Percentiles rank a stretch among this genome's conserved stretches.
Evolutionary conservation across 2,113 vertebrate species (phyloP).

Genomic region (Physeter macrocephalus): DNA sequence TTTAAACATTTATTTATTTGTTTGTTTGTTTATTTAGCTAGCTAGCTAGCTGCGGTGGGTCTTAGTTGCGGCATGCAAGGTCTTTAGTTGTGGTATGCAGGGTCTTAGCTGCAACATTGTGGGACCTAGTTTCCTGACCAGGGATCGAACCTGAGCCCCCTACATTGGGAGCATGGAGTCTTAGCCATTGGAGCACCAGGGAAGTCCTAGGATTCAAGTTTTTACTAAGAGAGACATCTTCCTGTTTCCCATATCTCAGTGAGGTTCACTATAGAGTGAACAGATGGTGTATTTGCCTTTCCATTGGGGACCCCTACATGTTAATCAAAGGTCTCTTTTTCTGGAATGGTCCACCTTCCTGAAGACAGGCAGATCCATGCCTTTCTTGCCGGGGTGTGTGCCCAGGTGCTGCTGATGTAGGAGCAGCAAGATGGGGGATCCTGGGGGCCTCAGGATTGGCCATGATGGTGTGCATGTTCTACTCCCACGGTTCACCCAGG

Average conservation of each 20-base stretch:
- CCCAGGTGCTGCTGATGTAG: background rate
- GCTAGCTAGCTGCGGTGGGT: no score
- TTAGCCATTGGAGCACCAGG: no score
- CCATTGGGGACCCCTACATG: background rate
- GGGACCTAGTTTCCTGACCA: no score
- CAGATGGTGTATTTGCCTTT: background rate
- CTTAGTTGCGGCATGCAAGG: no score
- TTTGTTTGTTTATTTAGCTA: no score
- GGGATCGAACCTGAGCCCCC: no score
- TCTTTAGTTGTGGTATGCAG: no score
- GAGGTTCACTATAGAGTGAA: background rate
- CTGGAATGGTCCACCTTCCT: background rate
- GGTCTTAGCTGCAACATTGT: no score
- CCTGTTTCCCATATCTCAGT: background rate
- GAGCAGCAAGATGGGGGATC: background rate
- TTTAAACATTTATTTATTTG: no score
- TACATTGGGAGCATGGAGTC: no score
- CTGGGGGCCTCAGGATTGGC: background rate
- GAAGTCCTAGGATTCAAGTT: background rate
- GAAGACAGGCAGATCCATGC: background rate
- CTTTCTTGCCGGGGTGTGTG: background rate
- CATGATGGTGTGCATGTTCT: background rate
- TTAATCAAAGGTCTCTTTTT: background rate
- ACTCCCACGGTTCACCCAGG: fast-evolving
- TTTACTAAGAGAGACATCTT: background rate